Base-by-base conservation (phyloP, 2,113 vertebrate genomes). In the Centropristis striata region DNA sequence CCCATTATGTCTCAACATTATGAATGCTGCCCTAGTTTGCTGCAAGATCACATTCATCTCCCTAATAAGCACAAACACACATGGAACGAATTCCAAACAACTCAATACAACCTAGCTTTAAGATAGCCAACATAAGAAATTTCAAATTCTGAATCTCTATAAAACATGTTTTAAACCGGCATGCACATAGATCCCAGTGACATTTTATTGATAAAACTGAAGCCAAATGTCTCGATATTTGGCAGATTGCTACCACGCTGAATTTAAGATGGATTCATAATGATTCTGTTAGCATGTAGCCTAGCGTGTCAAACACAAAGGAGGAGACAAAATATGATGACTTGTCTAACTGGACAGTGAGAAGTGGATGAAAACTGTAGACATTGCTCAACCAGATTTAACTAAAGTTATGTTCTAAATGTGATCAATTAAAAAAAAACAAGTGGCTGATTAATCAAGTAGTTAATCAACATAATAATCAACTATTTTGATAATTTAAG, bases 11-110 rank as follows among this genome's bases (percentile, higher is more conserved):
- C 49, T 1, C 28, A 27, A 37, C n/a, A 15, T 14, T 4, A 25
- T 1, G 27, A 21, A 25, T 1, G 1, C 15, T n/a, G 61, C n/a
- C 21, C 73, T 39, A 41, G 55, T n/a, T n/a, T 27, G 0, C 16
- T 16, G 4, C 23, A 5, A 58, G n/a, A 37, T 75, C 71, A 68
- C 70, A 37, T 67, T 59, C 42, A 4, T 32, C 63, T 27, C 61
- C n/a, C 25, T 1, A 8, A 28, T 9, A 49, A 16, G 20, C 18
- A 8, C n/a, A n/a, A n/a, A n/a, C n/a, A n/a, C n/a, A n/a, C n/a
- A n/a, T n/a, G n/a, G n/a, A n/a, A n/a, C n/a, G n/a, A n/a, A n/a
- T 11, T 54, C 23, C 4, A 20, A 47, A 47, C 25, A 36, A 46
- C 20, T 32, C 3, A 3, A 32, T 32, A 6, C 6, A 32, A 32